These are phyloP conservation scores for Dendrophyllia cribrosa DNA, from an alignment of 64 coral and sea anemone species.

Conservation along the genomic window DNA sequence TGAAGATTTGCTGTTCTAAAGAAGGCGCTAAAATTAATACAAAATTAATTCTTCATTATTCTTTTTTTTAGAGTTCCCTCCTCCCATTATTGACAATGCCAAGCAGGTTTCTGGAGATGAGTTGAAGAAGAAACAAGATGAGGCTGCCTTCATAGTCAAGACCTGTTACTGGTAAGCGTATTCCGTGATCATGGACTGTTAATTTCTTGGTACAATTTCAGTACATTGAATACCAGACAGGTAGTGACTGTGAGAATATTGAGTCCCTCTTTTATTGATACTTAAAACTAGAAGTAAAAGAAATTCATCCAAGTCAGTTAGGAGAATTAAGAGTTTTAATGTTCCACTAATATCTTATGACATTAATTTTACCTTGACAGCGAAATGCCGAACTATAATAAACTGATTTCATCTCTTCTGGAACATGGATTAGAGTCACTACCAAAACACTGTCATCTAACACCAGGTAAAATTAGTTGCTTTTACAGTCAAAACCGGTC, in stretches of 20 bases:
- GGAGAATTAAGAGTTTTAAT: too few relatives aligned
- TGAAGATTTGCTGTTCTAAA: too few relatives aligned
- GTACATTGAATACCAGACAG: background rate
- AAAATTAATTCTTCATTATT: too few relatives aligned
- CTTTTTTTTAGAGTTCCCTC: slow-evolving; percentile 83
- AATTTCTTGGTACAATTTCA: background rate
- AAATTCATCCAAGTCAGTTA: too few relatives aligned
- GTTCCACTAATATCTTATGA: background rate
- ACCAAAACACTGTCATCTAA: slow-evolving; percentile 88
- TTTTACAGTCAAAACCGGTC: too few relatives aligned
- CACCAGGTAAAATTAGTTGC: slow-evolving; percentile 76
- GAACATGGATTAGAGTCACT: slow-evolving; percentile 87
- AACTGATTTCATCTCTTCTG: slow-evolving; percentile 84
- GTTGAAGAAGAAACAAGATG: slow-evolving; percentile 88
- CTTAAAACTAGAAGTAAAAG: too few relatives aligned
- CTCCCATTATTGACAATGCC: slow-evolving; percentile 73
- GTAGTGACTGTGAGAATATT: background rate
- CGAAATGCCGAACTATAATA: slow-evolving; percentile 94
- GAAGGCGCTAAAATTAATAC: too few relatives aligned
- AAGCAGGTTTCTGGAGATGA: slow-evolving; percentile 85
- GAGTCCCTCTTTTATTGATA: too few relatives aligned
- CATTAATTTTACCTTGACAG: slow-evolving; percentile 32
- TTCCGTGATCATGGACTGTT: background rate
- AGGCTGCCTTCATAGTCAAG: slow-evolving; percentile 91
- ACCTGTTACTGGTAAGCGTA: slow-evolving; percentile 71